Conservation (phyloP, 2,888 invertebrate genomes). For the Leucoptera coffeella region DNA sequence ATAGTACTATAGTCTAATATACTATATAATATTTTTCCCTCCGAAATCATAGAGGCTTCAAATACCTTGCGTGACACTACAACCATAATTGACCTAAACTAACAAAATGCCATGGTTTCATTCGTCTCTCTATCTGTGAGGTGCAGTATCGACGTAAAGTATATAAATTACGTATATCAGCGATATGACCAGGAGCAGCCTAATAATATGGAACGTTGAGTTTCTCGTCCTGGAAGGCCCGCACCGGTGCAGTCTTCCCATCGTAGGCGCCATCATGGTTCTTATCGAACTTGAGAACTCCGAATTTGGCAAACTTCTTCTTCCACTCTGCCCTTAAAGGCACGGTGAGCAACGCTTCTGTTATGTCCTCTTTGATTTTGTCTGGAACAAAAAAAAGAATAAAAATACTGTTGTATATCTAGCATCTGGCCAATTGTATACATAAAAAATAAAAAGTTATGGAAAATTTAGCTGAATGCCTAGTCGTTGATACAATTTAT, state of each 20-base stretch:
- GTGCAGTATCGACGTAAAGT: conserved; percentile 33
- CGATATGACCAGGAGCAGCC: conserved; percentile 23
- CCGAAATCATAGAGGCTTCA: too few relatives aligned
- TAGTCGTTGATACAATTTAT: too few relatives aligned
- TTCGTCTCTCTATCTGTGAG: too few relatives aligned
- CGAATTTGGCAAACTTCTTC: conserved; percentile 37
- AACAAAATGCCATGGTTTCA: too few relatives aligned
- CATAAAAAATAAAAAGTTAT: too few relatives aligned
- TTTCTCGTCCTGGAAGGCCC: conserved; percentile 38
- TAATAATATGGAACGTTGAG: conserved; percentile 52
- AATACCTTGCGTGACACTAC: too few relatives aligned
- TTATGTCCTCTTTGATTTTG: conserved; percentile 25
- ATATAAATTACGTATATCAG: conserved; percentile 38
- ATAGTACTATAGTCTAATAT: too few relatives aligned
- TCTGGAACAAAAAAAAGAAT: conserved; percentile 21
- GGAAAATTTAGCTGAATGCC: too few relatives aligned
- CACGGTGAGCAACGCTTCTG: conserved; percentile 26
- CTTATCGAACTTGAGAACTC: conserved; percentile 33
- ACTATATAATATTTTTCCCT: too few relatives aligned
- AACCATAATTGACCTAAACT: too few relatives aligned
- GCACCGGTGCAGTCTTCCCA: conserved; percentile 44
- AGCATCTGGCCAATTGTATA: too few relatives aligned
- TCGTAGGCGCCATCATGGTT: conserved; percentile 40
- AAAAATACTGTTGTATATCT: too few relatives aligned
- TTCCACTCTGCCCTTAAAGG: conserved; percentile 27